Base-by-base conservation (phyloP, 2,113 vertebrate genomes). In the Coreoperca whiteheadi region DNA sequence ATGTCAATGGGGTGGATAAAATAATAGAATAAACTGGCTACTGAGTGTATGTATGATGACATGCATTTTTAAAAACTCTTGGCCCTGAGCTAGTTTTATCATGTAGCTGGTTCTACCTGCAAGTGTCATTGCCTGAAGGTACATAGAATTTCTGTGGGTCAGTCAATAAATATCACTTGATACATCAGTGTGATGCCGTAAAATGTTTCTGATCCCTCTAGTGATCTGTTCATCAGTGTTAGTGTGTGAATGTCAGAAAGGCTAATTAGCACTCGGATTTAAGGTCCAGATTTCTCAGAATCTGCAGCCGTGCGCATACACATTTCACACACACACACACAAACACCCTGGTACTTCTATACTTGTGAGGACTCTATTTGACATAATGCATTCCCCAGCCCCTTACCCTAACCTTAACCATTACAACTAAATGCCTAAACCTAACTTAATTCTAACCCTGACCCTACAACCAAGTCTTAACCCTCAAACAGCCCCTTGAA, bases 271-370 rank as follows among this genome's bases (percentile, higher is more conserved):
- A 18, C 30, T 51, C 14, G 1, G 75, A 64, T 77, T 73, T 57
- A 69, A 87, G 28, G 43, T 23, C 46, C 67, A 60, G 28, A 74
- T 71, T 74, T 75, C 61, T 77, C 32, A 23, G 25, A 63, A 66
- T 60, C 74, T 60, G 70, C 61, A 41, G 69, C 61, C 9, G 37
- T 37, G 41, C 71, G 74, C 51, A 59, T 51, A 63, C 73, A 64
- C 71, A 66, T 41, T 74, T 53, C 63, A 59, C 12, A 12, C 67
- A 95, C 93, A 90, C 37, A n/a, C 79, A 95, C 94, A 91, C 94
- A 96, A 97, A n/a, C n/a, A n/a, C n/a, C n/a, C n/a, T n/a, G n/a
- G n/a, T n/a, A n/a, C n/a, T n/a, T n/a, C n/a, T n/a, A n/a, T n/a
- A n/a, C n/a, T n/a, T n/a, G n/a, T n/a, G n/a, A n/a, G n/a, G n/a